Conservation (phyloP, 2,113 vertebrate species). For the Benthochromis sp. region DNA sequence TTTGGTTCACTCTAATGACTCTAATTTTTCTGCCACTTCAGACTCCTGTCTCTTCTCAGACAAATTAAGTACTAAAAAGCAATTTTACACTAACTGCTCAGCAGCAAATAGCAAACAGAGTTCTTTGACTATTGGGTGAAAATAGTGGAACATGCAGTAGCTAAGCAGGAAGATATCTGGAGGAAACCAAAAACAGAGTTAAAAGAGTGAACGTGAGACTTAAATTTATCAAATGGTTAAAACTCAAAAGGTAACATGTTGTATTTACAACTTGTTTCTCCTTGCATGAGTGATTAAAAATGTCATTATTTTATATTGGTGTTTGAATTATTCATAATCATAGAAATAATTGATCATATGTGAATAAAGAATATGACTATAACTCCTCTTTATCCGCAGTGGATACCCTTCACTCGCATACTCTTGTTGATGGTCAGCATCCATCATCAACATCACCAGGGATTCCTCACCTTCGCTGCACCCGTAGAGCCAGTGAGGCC, state of each 20-base stretch:
- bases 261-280: not conserved
- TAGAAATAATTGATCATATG: not conserved
- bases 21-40: not conserved
- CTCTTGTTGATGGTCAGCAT: conserved; percentile 56
- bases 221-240: not conserved
- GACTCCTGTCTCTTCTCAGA: not conserved
- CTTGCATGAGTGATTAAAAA: not conserved
- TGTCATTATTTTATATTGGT: not conserved
- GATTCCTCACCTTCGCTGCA: conserved; percentile 70
- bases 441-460: conserved; percentile 76
- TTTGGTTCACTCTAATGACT: not conserved
- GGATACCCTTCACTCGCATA: conserved; percentile 68
- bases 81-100: not conserved
- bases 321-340: not conserved
- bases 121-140: not conserved
- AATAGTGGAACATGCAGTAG: not conserved
- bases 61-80: not conserved
- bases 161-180: not conserved
- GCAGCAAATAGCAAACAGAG: not conserved
- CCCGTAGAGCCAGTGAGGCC: conserved; percentile 85
- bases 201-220: not conserved
- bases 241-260: not conserved
- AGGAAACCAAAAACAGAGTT: not conserved
- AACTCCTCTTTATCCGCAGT: conserved; percentile 30
- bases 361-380: not conserved